Evolutionary conservation across 2,888 invertebrate species (phyloP), one percentile per base, ranked within the genome.

Genomic region (Pristionchus fissidentatus): DNA sequence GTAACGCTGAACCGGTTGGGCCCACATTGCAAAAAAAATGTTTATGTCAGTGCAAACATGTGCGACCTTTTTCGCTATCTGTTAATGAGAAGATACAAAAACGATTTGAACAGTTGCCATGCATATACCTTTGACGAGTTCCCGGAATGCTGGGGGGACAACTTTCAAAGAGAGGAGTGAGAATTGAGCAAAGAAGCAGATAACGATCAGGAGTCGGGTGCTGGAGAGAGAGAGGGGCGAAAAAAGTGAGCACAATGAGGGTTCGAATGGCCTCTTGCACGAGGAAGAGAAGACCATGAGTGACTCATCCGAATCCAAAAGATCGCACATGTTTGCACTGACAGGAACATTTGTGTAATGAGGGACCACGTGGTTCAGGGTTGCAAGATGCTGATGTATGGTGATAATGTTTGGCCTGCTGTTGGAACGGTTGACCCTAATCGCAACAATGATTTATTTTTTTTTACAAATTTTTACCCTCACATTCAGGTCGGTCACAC

Each of bases 401-500:
- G 29, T 75, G 26, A 32, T 22, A 19, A 32, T 22, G 46, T 49
- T 46, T 3, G 3, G 49, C n/a, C n/a, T n/a, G n/a, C n/a, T n/a
- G n/a, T n/a, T n/a, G n/a, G n/a, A n/a, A n/a, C n/a, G n/a, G n/a
- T n/a, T n/a, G n/a, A n/a, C n/a, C n/a, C n/a, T n/a, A n/a, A n/a
- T n/a, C n/a, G n/a, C n/a, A n/a, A n/a, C n/a, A n/a, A n/a, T n/a
- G n/a, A n/a, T n/a, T n/a, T n/a, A n/a, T n/a, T n/a, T n/a, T n/a
- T n/a, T n/a, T n/a, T n/a, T n/a, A n/a, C n/a, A n/a, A n/a, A n/a
- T n/a, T n/a, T n/a, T n/a, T n/a, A 49, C n/a, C n/a, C n/a, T 32
- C 22, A 4, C 41, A 8, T 86, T 43, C 60, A 90, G 90, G 87
- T 97, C 92, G 94, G 95, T 89, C 97, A 97, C 55, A 95, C 95